Evolutionary conservation across 2,888 invertebrate genomes (phyloP), one percentile per base, ranked within the genome.

Genomic region (Dendrolimus houi): DNA sequence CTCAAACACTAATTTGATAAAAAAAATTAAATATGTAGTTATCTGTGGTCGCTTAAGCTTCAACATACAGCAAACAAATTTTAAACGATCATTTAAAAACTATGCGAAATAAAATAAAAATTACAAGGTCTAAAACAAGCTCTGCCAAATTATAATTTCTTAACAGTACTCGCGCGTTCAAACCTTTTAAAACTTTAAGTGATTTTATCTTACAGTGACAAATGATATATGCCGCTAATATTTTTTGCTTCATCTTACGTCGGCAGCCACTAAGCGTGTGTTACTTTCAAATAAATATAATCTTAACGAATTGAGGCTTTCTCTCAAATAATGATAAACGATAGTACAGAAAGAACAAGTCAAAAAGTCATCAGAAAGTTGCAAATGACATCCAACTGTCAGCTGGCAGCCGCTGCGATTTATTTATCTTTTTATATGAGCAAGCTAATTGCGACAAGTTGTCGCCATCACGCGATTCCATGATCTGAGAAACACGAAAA

Each of bases 391-490:
- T 70, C 60, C 64, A 60, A 61, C 65, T 64, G 74, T 68, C 68
- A 64, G 54, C 65, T 52, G 61, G 56, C 61, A 60, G 64, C 61
- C 62, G 64, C 59, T 62, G 64, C 71, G 62, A 74, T 75, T 72
- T 74, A 73, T 74, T 72, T 74, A 73, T 74, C 70, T 70, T 73
- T 66, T 64, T 64, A 62, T 72, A 68, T 68, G 64, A 62, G 61
- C 65, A 66, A 66, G 70, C 69, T 79, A 79, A 79, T 77, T 77
- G 74, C 72, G 68, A 75, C 73, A 73, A 73, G 64, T 71, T 69
- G 76, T 70, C 72, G 70, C 68, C 71, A 62, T 29, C 29, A 29
- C 29, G 29, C 29, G 29, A 29, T 29, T 29, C 29, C 29, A 29
- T 3, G 29, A 29, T 29, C 3, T 29, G 29, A 3, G 29, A 29